These are phyloP conservation scores for Melangyna quadrimaculata DNA, from an alignment of 2,888 invertebrate genomes.

Conservation along the genomic window DNA sequence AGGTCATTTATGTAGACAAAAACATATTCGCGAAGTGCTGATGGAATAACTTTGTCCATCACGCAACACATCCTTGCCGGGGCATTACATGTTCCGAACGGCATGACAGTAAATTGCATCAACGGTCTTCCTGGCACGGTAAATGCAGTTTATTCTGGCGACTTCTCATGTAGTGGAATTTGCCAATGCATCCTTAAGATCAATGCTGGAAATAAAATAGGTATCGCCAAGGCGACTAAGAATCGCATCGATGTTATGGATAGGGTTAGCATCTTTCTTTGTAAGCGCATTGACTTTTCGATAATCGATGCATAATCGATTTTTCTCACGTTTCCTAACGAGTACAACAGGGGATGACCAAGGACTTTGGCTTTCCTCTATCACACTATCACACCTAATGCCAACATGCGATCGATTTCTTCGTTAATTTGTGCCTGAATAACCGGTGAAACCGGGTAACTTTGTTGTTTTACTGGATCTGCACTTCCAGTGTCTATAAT, in stretches of 20 bases:
- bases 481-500: constrained; percentile 42
- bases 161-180: constrained; percentile 23
- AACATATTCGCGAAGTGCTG: constrained; percentile 15
- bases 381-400: constrained; percentile 73
- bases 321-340: background rate
- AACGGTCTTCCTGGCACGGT: constrained; percentile 68
- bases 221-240: constrained; percentile 59
- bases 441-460: too few relatives aligned
- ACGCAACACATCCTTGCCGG: constrained; percentile 48
- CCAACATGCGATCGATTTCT: constrained; percentile 75
- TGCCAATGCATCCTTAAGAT: constrained; percentile 53
- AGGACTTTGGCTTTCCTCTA: constrained; percentile 72
- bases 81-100: constrained; percentile 55
- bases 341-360: constrained; percentile 51
- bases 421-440: constrained; percentile 53
- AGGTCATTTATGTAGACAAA: constrained; percentile 64
- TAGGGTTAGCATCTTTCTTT: constrained; percentile 48
- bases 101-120: constrained; percentile 58
- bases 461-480: constrained; percentile 46
- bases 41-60: constrained; percentile 55
- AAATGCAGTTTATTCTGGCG: constrained; percentile 69
- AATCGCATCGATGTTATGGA: constrained; percentile 64
- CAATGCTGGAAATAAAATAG: constrained; percentile 47
- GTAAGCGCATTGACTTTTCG: constrained; percentile 74
- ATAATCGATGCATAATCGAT: constrained; percentile 72